Evolutionary conservation across 2,888 invertebrate genomes (phyloP).

Genomic region (Caenorhabditis becei): DNA sequence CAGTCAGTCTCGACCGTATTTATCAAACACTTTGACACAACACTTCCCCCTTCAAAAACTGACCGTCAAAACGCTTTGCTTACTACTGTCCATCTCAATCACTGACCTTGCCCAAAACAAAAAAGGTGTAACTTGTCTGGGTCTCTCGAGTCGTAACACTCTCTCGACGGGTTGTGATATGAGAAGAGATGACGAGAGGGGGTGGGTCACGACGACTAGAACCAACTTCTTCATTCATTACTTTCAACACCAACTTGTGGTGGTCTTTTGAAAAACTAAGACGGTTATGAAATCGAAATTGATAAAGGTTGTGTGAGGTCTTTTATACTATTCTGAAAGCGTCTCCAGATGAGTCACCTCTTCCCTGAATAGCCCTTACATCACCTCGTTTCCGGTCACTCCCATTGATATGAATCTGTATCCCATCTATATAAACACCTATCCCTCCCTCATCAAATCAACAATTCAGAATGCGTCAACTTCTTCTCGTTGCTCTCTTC

Average conservation of each 20-base stretch:
- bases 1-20: slow-evolving; percentile 3
- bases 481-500: slow-evolving; percentile 37
- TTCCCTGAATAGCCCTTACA: slow-evolving; percentile 19
- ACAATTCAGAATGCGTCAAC: slow-evolving; percentile 56
- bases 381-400: slow-evolving; percentile 19
- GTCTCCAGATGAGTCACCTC: slow-evolving; percentile 27
- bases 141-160: slow-evolving; percentile 14
- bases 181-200: slow-evolving; percentile 22
- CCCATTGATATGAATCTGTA: not conserved
- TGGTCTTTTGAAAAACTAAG: no score
- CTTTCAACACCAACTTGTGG: slow-evolving; percentile 6
- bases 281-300: slow-evolving; percentile 14
- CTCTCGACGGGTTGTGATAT: slow-evolving; percentile 36
- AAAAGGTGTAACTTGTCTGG: slow-evolving; percentile 40
- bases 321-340: not conserved
- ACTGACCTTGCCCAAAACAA: slow-evolving; percentile 46
- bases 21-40: slow-evolving; percentile 33
- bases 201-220: slow-evolving; percentile 15
- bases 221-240: slow-evolving; percentile 24
- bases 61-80: slow-evolving; percentile 36
- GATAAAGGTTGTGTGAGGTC: no score
- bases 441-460: no score
- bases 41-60: slow-evolving; percentile 39
- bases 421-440: no score
- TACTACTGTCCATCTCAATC: slow-evolving; percentile 20